Conservation (phyloP, 2,113 vertebrate species). For the Pteruthius melanotis region DNA sequence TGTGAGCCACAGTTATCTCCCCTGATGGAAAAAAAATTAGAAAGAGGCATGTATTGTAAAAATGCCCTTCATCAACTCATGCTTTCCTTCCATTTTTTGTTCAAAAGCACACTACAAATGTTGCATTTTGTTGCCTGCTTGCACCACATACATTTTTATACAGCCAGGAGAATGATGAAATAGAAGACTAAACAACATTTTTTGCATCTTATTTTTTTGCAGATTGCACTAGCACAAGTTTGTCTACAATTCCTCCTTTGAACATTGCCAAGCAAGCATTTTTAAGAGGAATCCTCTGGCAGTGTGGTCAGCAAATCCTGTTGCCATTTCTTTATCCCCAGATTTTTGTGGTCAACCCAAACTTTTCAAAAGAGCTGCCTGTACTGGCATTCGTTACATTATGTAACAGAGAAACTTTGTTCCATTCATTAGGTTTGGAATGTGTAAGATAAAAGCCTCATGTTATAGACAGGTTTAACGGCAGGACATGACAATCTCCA, state of each 20-base stretch:
- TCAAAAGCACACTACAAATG: not conserved
- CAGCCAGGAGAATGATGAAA: not conserved
- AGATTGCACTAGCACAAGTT: not conserved
- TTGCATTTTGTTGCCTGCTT: not conserved
- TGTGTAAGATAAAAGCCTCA: not conserved
- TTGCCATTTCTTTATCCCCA: not conserved
- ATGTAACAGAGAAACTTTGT: not conserved
- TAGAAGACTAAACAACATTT: not conserved
- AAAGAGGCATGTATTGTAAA: not conserved
- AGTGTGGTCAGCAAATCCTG: not conserved
- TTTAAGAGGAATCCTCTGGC: not conserved
- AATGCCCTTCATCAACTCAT: not conserved
- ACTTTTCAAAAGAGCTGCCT: not conserved
- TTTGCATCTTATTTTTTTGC: not conserved
- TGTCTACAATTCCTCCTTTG: not conserved
- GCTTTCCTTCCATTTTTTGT: not conserved
- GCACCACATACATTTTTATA: not conserved
- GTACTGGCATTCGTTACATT: not conserved
- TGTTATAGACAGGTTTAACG: not conserved
- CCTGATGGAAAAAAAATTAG: not conserved
- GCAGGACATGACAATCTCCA: not conserved
- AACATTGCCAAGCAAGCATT: not conserved
- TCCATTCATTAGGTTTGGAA: not conserved
- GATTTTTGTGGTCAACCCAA: not conserved
- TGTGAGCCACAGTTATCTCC: not conserved